These are phyloP conservation scores for Sakesphorus luctuosus DNA, from an alignment of 2,113 vertebrate genomes.

Conservation along the genomic window DNA sequence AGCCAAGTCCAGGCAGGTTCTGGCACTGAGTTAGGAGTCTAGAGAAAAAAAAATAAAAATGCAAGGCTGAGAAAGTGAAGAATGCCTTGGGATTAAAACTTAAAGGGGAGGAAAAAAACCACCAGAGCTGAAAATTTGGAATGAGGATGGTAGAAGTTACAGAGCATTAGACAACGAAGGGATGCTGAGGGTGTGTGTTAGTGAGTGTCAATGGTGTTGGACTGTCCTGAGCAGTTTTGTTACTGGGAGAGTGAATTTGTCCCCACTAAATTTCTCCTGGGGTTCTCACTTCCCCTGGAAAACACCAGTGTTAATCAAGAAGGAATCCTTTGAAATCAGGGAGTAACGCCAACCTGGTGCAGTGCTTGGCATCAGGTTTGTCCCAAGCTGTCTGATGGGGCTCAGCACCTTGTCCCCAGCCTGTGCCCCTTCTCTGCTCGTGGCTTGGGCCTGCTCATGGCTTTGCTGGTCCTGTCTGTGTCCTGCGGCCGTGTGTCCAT, in stretches of 20 bases:
- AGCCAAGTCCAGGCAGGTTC: neutral
- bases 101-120: neutral
- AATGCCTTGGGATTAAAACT: neutral
- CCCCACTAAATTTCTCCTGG: neutral
- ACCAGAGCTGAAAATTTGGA: neutral
- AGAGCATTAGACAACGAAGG: neutral
- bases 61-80: neutral
- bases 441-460: neutral
- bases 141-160: neutral
- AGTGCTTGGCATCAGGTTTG: neutral
- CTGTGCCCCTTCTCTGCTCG: neutral
- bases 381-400: neutral
- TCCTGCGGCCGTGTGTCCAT: neutral
- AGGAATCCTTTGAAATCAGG: accelerated
- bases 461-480: neutral
- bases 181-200: neutral
- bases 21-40: neutral
- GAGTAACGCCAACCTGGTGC: neutral
- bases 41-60: neutral
- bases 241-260: neutral
- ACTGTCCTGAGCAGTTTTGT: neutral
- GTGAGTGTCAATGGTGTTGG: neutral
- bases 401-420: neutral
- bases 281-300: neutral
- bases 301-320: neutral